Conservation (phyloP, 2,888 invertebrate genomes). For the Andrena camellia region DNA sequence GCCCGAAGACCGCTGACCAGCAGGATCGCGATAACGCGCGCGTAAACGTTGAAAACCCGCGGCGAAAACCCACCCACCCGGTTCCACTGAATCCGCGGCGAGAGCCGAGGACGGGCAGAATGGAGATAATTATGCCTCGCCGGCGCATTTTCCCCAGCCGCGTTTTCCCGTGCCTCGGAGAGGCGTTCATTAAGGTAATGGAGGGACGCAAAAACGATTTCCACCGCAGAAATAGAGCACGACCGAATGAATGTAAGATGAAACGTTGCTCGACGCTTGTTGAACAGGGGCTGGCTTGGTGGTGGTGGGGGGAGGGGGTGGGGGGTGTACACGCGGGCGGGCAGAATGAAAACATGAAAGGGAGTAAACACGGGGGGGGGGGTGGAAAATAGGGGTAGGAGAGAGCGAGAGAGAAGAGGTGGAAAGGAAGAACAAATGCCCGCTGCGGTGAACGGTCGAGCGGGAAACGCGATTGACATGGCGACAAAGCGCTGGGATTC, state of each 20-base stretch:
- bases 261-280: constrained; percentile 21
- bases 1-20: constrained; percentile 28
- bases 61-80: background rate
- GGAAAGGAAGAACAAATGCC: constrained; percentile 38
- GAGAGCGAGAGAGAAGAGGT: background rate
- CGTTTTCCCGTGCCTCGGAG: constrained; percentile 26
- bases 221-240: constrained; percentile 46
- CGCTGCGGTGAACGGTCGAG: constrained; percentile 34
- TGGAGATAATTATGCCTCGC: constrained; percentile 47
- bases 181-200: constrained; percentile 78
- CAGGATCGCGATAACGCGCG: constrained; percentile 18
- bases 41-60: constrained; percentile 34
- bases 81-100: constrained; percentile 29
- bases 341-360: constrained; percentile 22
- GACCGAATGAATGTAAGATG: constrained; percentile 38
- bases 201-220: constrained; percentile 66
- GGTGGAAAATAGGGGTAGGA: background rate
- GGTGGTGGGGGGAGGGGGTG: background rate
- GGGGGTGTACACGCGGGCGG: background rate
- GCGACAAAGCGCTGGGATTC: constrained; percentile 45
- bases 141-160: constrained; percentile 58
- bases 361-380: constrained; percentile 22
- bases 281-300: too few relatives aligned
- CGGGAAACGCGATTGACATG: constrained; percentile 53
- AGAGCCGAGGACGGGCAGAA: constrained; percentile 9